phyloP scores from a whole-genome alignment of 2,113 vertebrate species.

The Cepphus grylle region DNA sequence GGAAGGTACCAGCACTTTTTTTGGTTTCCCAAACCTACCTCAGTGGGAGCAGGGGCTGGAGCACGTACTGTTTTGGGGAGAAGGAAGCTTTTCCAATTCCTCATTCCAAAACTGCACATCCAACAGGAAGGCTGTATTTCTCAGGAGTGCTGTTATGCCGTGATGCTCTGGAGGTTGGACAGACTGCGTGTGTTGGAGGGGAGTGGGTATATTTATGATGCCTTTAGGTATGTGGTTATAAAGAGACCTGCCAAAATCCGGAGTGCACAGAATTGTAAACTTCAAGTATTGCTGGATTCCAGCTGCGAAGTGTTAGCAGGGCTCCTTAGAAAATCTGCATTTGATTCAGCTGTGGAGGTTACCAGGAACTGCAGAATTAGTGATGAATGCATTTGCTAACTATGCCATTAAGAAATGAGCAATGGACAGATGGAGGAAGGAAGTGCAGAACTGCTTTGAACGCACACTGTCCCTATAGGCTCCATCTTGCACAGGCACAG shows the following conservation, averaged over 20 bases:
- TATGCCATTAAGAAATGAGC: conserved; percentile 31
- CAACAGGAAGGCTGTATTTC: neutral
- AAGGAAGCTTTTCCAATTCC: neutral
- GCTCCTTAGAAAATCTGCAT: conserved; percentile 12
- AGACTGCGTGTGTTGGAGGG: neutral
- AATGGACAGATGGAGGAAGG: conserved; percentile 12
- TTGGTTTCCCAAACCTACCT: neutral
- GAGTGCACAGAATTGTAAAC: neutral
- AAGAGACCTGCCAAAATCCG: conserved; percentile 2
- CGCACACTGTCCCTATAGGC: neutral
- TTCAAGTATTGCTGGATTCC: neutral
- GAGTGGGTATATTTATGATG: neutral
- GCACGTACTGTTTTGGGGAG: neutral
- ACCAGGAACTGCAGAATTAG: conserved; percentile 33
- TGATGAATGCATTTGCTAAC: conserved; percentile 10
- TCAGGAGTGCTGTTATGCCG: neutral
- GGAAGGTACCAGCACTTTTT: neutral
- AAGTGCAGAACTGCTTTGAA: neutral
- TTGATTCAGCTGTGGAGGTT: conserved; percentile 14
- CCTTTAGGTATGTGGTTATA: neutral
- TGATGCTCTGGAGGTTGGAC: neutral
- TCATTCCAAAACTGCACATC: neutral
- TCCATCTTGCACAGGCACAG: neutral
- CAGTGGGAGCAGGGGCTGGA: neutral
- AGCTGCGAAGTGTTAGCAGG: neutral